Evolutionary conservation across 2,888 invertebrate genomes (phyloP).

Genomic region (Chymomyza procnemis): DNA sequence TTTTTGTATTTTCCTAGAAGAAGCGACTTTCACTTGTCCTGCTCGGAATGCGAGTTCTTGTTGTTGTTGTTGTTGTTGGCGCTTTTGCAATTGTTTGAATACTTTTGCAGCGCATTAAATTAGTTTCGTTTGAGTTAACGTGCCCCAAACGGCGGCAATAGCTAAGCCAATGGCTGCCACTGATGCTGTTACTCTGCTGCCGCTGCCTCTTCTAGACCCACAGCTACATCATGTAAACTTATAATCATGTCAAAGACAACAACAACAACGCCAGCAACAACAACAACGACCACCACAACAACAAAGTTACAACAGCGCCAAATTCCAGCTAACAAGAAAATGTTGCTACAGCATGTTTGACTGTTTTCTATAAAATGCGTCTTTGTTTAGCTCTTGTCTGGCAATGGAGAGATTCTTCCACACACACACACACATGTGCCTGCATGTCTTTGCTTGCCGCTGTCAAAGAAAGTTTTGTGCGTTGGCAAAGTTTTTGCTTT

Average conservation of each 20-base stretch:
- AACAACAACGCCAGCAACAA: slow-evolving; percentile 19
- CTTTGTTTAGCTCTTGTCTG: slow-evolving; percentile 1
- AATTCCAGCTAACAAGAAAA: slow-evolving; percentile 56
- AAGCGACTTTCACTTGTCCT: slow-evolving; percentile 5
- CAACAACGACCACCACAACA: slow-evolving; percentile 1
- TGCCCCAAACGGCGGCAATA: slow-evolving; percentile 35
- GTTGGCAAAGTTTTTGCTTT: neutral
- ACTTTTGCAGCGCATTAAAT: slow-evolving; percentile 73
- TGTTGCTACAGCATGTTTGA: slow-evolving; percentile 22
- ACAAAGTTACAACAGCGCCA: slow-evolving; percentile 1
- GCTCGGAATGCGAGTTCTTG: slow-evolving; percentile 41
- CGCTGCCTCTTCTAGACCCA: neutral
- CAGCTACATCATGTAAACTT: slow-evolving; percentile 52
- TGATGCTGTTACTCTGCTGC: neutral
- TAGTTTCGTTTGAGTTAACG: slow-evolving; percentile 75
- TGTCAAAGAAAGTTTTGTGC: slow-evolving; percentile 46
- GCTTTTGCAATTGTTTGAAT: slow-evolving; percentile 73
- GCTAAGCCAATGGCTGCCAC: neutral
- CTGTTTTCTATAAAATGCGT: neutral
- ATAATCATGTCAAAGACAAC: slow-evolving; percentile 71
- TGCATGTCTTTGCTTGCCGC: slow-evolving; percentile 5
- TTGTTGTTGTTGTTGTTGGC: slow-evolving; percentile 44
- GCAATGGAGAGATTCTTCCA: no score
- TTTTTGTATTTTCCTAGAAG: no score
- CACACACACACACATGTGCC: neutral